Conservation (phyloP, 37 sponge, comb jelly and placozoan species). For the Mnemiopsis leidyi region DNA sequence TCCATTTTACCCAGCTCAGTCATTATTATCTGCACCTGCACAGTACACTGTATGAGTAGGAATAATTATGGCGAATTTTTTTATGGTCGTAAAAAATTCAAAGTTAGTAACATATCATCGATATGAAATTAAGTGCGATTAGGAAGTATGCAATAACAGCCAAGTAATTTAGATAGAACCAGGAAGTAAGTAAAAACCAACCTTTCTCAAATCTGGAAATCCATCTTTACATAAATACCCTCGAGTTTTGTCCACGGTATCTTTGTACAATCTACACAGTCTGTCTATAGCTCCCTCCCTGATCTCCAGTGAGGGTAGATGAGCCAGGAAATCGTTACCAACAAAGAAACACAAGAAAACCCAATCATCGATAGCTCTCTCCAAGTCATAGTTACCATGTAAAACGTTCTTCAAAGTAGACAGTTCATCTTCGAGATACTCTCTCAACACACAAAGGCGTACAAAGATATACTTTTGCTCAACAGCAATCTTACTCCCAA, state of each 20-base stretch:
- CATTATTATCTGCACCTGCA: constrained; percentile 86
- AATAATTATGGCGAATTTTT: too few relatives aligned
- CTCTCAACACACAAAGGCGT: constrained; percentile 81
- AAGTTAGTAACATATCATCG: too few relatives aligned
- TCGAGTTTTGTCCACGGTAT: constrained; percentile 76
- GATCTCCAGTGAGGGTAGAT: constrained; percentile 96
- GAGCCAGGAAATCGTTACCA: constrained; percentile 99
- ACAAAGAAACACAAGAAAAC: constrained; percentile 99
- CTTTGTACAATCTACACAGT: constrained; percentile 88
- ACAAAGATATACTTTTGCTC: constrained; percentile 97
- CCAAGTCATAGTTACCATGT: constrained; percentile 55
- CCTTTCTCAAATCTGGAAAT: constrained; percentile 66
- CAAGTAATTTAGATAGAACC: too few relatives aligned
- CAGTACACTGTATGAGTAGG: too few relatives aligned
- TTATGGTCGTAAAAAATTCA: too few relatives aligned
- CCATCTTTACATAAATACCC: constrained; percentile 60
- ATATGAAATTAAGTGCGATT: too few relatives aligned
- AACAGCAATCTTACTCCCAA: constrained; percentile 69
- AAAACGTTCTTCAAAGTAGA: constrained; percentile 44
- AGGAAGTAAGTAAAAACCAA: constrained; percentile 62
- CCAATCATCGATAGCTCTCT: constrained; percentile 99
- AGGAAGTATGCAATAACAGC: too few relatives aligned
- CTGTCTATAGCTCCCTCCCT: constrained; percentile 97
- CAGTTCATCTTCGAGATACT: constrained; percentile 93
- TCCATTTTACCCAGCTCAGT: constrained; percentile 81